Evolutionary conservation across 2,888 invertebrate species (phyloP).

Genomic region (Clusia tigrina): DNA sequence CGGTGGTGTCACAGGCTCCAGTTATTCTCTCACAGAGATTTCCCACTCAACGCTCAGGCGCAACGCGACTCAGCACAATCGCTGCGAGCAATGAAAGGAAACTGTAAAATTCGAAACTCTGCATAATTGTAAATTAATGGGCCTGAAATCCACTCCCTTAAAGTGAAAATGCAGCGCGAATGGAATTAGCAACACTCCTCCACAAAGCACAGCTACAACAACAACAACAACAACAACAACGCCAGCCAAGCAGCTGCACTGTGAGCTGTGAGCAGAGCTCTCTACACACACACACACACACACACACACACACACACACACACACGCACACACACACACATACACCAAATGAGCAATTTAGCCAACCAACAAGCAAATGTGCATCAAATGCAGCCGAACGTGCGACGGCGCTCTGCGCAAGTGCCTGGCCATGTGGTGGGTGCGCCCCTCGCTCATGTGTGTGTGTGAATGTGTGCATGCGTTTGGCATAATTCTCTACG

Average conservation of each 20-base stretch:
- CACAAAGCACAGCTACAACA: background rate
- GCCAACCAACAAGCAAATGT: background rate
- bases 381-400: background rate
- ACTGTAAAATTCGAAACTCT: background rate
- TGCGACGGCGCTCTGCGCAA: background rate
- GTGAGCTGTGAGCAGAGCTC: slow-evolving; percentile 31
- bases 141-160: background rate
- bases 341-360: background rate
- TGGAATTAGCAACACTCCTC: slow-evolving; percentile 21
- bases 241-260: slow-evolving; percentile 32
- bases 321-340: background rate
- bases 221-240: slow-evolving; percentile 9
- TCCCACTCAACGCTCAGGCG: too few species aligned
- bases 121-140: slow-evolving; percentile 2
- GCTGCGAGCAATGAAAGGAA: background rate
- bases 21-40: too few species aligned
- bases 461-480: too few species aligned
- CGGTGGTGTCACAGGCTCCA: too few species aligned
- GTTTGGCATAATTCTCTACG: too few species aligned
- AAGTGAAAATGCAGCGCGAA: slow-evolving; percentile 6
- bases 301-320: background rate
- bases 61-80: too few species aligned
- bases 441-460: too few species aligned
- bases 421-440: background rate
- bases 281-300: slow-evolving; percentile 10